These are phyloP conservation scores for Larimichthys crocea DNA, from an alignment of 2,113 vertebrate genomes.

Conservation along the genomic window DNA sequence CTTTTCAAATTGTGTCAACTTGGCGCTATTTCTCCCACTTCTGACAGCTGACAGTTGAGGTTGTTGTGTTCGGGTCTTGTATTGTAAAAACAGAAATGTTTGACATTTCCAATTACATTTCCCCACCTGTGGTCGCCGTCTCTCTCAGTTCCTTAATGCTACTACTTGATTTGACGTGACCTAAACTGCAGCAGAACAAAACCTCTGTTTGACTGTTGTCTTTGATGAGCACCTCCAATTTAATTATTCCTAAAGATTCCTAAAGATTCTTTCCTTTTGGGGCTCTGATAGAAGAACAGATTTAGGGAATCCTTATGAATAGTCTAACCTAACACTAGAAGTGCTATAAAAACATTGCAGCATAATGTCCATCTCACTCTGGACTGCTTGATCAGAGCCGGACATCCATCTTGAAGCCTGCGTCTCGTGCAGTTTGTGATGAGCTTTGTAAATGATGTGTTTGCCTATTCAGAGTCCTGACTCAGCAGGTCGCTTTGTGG, in stretches of 20 bases:
- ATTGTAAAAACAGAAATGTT: slow-evolving; percentile 19
- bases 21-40: slow-evolving; percentile 2
- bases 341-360: slow-evolving; percentile 5
- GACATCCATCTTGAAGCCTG: slow-evolving; percentile 24
- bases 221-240: neutral
- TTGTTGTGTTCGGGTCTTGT: slow-evolving; percentile 5
- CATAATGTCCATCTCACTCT: neutral
- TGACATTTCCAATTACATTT: slow-evolving; percentile 32
- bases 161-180: neutral
- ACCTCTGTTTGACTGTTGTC: neutral
- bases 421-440: slow-evolving; percentile 51
- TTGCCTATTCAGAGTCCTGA: slow-evolving; percentile 61
- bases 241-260: neutral
- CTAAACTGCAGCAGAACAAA: neutral
- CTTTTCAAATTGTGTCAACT: slow-evolving; percentile 9
- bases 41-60: slow-evolving; percentile 9
- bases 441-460: slow-evolving; percentile 66
- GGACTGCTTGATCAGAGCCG: slow-evolving; percentile 6
- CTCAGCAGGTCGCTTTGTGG: slow-evolving; percentile 65
- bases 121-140: neutral
- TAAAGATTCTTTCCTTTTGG: neutral
- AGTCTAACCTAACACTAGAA: neutral
- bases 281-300: neutral
- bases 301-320: neutral
- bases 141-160: neutral